Conservation (phyloP, 2,888 invertebrate species). For the Calephelis perditalis region DNA sequence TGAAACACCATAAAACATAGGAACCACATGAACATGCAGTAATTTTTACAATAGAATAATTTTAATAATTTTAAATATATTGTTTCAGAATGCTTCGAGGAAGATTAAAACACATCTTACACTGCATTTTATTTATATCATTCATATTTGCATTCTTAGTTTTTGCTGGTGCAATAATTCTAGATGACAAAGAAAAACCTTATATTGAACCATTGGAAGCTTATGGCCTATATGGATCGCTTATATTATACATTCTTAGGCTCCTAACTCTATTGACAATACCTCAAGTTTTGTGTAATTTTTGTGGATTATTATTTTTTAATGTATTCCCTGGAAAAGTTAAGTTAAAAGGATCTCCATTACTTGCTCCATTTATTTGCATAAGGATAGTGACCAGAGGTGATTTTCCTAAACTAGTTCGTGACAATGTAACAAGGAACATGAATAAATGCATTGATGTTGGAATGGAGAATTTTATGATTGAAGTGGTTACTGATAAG, state of each 20-base stretch:
- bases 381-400: slow-evolving; percentile 96
- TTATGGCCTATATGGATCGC: slow-evolving; percentile 87
- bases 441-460: slow-evolving; percentile 92
- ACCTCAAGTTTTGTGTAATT: slow-evolving; percentile 93
- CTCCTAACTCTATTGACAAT: slow-evolving; percentile 90
- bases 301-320: slow-evolving; percentile 90
- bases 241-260: slow-evolving; percentile 86
- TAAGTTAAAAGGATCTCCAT: slow-evolving; percentile 90
- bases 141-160: slow-evolving; percentile 88
- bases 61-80: slow-evolving; percentile 17
- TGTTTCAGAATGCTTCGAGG: slow-evolving; percentile 79
- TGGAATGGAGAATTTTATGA: slow-evolving; percentile 95
- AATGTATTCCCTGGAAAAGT: slow-evolving; percentile 97
- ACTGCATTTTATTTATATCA: slow-evolving; percentile 85
- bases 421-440: slow-evolving; percentile 90
- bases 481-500: slow-evolving; percentile 97
- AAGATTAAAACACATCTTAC: slow-evolving; percentile 87
- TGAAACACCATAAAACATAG: no score
- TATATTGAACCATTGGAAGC: slow-evolving; percentile 88
- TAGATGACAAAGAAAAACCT: slow-evolving; percentile 74
- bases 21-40: no score
- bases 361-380: slow-evolving; percentile 95
- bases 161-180: slow-evolving; percentile 80
- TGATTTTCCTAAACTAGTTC: slow-evolving; percentile 94
- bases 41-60: no score